phyloP scores from a whole-genome alignment of 2,888 invertebrate genomes.

The Rhyacophila evoluta region DNA sequence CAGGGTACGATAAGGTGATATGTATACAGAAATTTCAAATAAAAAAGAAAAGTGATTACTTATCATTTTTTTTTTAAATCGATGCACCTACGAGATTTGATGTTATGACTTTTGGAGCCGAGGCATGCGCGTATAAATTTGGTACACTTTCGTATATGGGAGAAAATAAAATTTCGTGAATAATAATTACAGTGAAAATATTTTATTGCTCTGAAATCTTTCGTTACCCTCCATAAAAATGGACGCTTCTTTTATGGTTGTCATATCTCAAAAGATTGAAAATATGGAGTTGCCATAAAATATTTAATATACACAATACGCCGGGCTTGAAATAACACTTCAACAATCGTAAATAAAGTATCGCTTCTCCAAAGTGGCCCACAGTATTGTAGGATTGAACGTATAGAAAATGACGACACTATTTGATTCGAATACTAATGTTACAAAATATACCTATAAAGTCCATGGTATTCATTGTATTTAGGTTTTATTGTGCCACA shows the following conservation, averaged over 20 bases:
- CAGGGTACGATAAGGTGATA: too few species aligned
- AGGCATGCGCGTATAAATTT: too few species aligned
- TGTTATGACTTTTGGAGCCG: too few species aligned
- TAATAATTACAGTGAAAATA: background rate
- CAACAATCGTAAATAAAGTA: conserved; percentile 20
- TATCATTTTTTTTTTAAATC: too few species aligned
- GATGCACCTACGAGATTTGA: too few species aligned
- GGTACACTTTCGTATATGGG: too few species aligned
- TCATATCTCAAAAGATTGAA: conserved; percentile 23
- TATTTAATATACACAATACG: conserved; percentile 19
- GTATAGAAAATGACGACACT: background rate
- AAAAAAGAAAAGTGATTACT: too few species aligned
- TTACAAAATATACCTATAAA: too few species aligned
- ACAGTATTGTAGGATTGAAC: background rate
- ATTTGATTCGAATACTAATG: background rate
- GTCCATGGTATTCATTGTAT: too few species aligned
- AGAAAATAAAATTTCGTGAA: too few species aligned
- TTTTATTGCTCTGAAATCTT: background rate
- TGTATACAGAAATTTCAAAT: too few species aligned
- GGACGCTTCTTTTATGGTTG: conserved; percentile 10
- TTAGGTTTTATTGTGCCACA: too few species aligned
- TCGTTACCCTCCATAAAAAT: background rate
- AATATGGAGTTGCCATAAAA: conserved; percentile 20
- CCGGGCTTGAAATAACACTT: conserved; percentile 26
- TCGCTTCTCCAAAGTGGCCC: conserved; percentile 19